Percentiles rank a stretch among this genome's conserved stretches.
phyloP scores from a whole-genome alignment of 2,888 invertebrate genomes.

The Diabrotica balteata region DNA sequence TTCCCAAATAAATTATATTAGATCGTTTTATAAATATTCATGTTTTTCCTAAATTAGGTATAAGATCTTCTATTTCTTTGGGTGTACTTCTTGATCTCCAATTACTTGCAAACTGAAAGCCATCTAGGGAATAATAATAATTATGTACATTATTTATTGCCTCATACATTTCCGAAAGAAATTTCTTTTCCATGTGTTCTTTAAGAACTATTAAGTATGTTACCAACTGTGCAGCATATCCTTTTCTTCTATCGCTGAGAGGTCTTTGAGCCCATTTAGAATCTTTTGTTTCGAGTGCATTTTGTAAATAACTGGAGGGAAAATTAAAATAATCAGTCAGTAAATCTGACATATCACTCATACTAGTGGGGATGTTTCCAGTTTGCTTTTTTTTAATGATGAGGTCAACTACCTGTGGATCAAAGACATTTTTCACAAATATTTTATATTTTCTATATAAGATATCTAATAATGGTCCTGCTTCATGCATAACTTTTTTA shows the following conservation, averaged over 20 bases:
- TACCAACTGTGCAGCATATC: constrained; percentile 41
- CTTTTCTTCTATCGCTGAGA: constrained; percentile 35
- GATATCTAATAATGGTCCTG: constrained; percentile 40
- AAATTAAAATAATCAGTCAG: constrained; percentile 42
- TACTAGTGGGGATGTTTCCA: constrained; percentile 22
- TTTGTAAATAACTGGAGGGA: constrained; percentile 36
- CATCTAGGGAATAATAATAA: constrained; percentile 36
- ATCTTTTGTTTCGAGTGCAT: constrained; percentile 31
- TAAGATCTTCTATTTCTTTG: constrained; percentile 36
- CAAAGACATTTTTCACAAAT: constrained; percentile 40
- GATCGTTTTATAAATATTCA: not conserved
- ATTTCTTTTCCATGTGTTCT: constrained; percentile 37
- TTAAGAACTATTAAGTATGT: constrained; percentile 41
- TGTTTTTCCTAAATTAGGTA: constrained; percentile 26
- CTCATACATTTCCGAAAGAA: constrained; percentile 38
- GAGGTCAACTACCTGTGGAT: constrained; percentile 42
- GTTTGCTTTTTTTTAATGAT: constrained; percentile 40
- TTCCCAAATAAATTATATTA: too few relatives aligned
- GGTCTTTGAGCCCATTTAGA: constrained; percentile 42
- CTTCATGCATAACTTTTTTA: constrained; percentile 43
- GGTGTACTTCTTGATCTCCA: constrained; percentile 31
- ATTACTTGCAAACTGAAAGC: constrained; percentile 38
- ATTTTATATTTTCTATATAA: constrained; percentile 40
- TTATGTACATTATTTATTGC: constrained; percentile 39
- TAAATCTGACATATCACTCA: constrained; percentile 38